A percentile compares a stretch with the other conserved stretches of the same genome.
Evolutionary conservation across 2,113 vertebrate species (phyloP).

Genomic region (Tachycineta bicolor): DNA sequence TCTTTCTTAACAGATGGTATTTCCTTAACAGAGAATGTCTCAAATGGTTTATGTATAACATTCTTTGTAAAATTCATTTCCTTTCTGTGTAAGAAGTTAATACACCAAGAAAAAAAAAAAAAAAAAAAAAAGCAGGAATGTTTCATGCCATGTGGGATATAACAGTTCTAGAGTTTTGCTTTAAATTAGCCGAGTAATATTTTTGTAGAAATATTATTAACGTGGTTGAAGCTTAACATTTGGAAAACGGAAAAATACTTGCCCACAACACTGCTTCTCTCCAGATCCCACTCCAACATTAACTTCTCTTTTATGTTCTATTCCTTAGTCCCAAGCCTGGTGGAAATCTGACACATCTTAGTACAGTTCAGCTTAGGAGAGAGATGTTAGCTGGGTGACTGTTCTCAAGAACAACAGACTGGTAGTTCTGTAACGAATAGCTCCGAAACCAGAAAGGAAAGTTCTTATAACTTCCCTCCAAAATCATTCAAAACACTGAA

Average conservation of each 20-base stretch:
- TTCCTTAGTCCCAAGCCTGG: not conserved
- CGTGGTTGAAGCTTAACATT: not conserved
- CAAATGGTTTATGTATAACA: conserved; percentile 58
- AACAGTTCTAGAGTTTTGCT: conserved; percentile 34
- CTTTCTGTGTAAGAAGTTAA: conserved; percentile 58
- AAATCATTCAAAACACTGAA: not conserved
- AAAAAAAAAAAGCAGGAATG: not conserved
- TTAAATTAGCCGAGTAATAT: conserved; percentile 13
- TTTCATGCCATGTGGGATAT: conserved; percentile 29
- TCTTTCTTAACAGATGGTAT: conserved; percentile 62
- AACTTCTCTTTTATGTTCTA: not conserved
- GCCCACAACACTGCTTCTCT: not conserved
- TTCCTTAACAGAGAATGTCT: conserved; percentile 57
- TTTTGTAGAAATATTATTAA: conserved; percentile 23
- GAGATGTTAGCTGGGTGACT: not conserved
- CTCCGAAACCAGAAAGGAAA: not conserved
- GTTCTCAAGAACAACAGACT: not conserved
- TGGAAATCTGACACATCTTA: not conserved
- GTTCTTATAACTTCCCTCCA: not conserved
- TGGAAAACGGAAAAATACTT: conserved; percentile 11
- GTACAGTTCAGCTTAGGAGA: not conserved
- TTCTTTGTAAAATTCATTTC: conserved; percentile 68
- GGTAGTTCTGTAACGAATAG: not conserved
- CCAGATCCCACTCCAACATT: not conserved
- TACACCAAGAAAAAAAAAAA: not conserved